These are phyloP conservation scores for Malurus leucopterus DNA, from an alignment of 2,797 vertebrate species.

Conservation along the genomic window DNA sequence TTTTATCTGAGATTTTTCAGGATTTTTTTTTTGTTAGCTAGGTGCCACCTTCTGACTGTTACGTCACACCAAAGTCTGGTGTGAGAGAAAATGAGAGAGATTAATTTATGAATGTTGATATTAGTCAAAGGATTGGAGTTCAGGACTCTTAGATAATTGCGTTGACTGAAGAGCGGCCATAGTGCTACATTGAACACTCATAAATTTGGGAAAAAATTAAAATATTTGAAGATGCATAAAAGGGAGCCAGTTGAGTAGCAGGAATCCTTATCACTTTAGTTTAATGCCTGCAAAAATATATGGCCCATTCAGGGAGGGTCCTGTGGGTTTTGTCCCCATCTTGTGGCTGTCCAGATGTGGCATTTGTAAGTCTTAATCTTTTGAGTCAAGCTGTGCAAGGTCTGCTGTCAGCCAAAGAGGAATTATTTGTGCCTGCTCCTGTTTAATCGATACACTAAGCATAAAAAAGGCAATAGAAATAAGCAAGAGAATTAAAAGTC, in stretches of 20 bases:
- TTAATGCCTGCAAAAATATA: not conserved
- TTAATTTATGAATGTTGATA: not conserved
- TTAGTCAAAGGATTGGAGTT: not conserved
- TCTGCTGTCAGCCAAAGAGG: not conserved
- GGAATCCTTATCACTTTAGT: not conserved
- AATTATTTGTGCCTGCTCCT: not conserved
- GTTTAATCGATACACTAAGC: not conserved
- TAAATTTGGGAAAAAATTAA: not conserved
- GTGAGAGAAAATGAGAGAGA: not conserved
- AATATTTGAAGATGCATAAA: not conserved
- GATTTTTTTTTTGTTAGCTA: not conserved
- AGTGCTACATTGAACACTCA: not conserved
- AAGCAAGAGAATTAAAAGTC: not conserved
- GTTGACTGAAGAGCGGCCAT: not conserved
- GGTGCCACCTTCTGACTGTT: not conserved
- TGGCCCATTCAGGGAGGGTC: not conserved
- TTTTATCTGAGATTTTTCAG: not conserved
- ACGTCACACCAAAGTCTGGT: not conserved
- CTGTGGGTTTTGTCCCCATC: conserved; percentile 60
- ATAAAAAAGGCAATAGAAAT: not conserved
- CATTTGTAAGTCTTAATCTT: not conserved
- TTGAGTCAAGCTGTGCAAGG: not conserved
- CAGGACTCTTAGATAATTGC: not conserved
- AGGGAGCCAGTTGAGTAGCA: not conserved
- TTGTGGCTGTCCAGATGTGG: conserved; percentile 46